Conservation (phyloP, 2,797 vertebrate species). For the Hypotaenidia okinawae region DNA sequence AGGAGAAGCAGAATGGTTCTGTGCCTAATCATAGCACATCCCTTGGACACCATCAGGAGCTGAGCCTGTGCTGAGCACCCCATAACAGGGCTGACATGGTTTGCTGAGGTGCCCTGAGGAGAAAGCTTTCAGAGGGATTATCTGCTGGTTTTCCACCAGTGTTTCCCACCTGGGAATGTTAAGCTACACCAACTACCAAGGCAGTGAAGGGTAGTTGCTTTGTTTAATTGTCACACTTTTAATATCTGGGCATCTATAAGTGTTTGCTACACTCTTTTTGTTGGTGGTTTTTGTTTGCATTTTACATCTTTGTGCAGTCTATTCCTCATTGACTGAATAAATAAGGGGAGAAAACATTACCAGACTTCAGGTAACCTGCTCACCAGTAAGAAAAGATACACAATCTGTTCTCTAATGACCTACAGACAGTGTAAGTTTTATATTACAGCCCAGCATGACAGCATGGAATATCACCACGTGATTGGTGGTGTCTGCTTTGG, state of each 20-base stretch:
- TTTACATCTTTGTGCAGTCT: not conserved
- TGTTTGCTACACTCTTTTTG: not conserved
- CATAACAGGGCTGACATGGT: not conserved
- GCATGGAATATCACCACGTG: not conserved
- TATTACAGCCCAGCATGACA: not conserved
- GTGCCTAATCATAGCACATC: not conserved
- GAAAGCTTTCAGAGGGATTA: not conserved
- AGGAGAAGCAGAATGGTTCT: not conserved
- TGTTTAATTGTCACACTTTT: not conserved
- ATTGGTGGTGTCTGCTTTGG: not conserved
- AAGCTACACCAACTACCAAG: not conserved
- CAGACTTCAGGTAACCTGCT: not conserved
- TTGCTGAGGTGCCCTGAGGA: not conserved
- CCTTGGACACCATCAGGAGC: not conserved
- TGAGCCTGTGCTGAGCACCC: not conserved
- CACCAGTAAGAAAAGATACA: not conserved
- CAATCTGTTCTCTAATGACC: not conserved
- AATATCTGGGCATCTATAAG: not conserved
- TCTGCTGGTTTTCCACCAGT: not conserved
- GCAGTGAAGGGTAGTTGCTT: not conserved
- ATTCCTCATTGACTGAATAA: not conserved
- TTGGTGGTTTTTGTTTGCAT: not conserved
- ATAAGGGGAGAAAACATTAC: not conserved
- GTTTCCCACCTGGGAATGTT: not conserved
- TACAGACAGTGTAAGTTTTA: not conserved